Base-by-base conservation (phyloP, 2,888 invertebrate genomes). In the Diarsia dahlii region DNA sequence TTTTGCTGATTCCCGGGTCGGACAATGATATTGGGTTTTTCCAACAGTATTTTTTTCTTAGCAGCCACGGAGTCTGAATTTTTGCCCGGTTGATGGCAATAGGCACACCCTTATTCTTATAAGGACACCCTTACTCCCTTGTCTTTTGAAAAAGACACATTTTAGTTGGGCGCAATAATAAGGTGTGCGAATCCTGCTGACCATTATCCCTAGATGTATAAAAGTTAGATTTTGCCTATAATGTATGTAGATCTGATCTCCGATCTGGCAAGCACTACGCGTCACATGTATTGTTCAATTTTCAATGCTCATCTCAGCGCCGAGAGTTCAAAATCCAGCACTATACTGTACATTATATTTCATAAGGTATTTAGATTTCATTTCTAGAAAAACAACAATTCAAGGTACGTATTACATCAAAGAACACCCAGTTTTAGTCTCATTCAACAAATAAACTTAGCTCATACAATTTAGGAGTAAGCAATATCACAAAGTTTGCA, bases 401-500 rank as follows among this genome's bases (percentile, higher is more conserved):
- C 13, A 23, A 23, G 13, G 5, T 56, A 15, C 23, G 1, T 20
- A 56, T 20, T 39, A 60, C 8, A 18, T 18, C 45, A 28, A n/a
- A 13, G 28, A 20, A 20, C 34, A 60, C 9, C 13, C 20, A n/a
- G 4, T 23, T 62, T 28, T 0, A 52, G 0, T 63, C 18, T 50
- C 28, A 63, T 54, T 12, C 2, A 52, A 60, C 23, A 23, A 12
- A 2, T 10, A 66, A 77, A 74, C 39, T 63, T 69, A 23, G 10
- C 52, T 76, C 56, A 68, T 45, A 46, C 62, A 58, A 69, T 68
- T 70, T 67, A 74, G 52, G 56, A 73, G 63, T 34, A 58, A 70
- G 65, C 74, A 67, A 80, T 58, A 74, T 73, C 63, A 81, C 71
- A 68, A 65, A 65, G 74, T 75, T 80, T 67, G 34, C 58, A 74